Conservation (phyloP, 2,888 invertebrate genomes). For the Parnassius smintheus region DNA sequence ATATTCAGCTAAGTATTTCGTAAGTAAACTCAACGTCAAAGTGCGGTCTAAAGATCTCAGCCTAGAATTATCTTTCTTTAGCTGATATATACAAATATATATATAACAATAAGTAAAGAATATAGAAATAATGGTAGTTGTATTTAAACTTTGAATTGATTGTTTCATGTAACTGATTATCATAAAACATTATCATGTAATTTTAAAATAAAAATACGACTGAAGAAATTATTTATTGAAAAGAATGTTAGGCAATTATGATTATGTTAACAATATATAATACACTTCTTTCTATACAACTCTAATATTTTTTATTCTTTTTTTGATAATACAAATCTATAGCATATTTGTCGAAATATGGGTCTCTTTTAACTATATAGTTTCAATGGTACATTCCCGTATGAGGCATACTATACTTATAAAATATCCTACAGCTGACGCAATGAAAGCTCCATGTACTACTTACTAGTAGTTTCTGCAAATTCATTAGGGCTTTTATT, state of each 20-base stretch:
- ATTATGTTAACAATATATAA: slow-evolving; percentile 31
- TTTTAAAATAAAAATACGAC: slow-evolving; percentile 29
- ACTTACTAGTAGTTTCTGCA: slow-evolving; percentile 88
- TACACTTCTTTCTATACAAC: slow-evolving; percentile 30
- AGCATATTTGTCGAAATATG: slow-evolving; percentile 86
- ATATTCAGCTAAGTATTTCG: too few species aligned
- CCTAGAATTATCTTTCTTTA: too few species aligned
- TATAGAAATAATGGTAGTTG: too few species aligned
- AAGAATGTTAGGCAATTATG: slow-evolving; percentile 16
- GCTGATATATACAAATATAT: too few species aligned
- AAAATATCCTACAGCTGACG: slow-evolving; percentile 85
- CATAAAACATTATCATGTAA: neutral
- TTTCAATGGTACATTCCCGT: slow-evolving; percentile 86
- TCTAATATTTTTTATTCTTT: slow-evolving; percentile 61
- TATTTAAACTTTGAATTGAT: too few species aligned
- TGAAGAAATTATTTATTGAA: slow-evolving; percentile 48
- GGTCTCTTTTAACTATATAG: slow-evolving; percentile 83
- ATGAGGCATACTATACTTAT: slow-evolving; percentile 80
- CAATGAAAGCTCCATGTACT: slow-evolving; percentile 89
- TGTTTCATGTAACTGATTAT: too few species aligned
- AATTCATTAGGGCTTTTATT: slow-evolving; percentile 88
- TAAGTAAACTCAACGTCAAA: too few species aligned
- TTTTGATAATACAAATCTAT: slow-evolving; percentile 76
- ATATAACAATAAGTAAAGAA: too few species aligned
- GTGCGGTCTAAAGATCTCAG: too few species aligned